Evolutionary conservation across 53 echinoderm and acorn worm genomes (phyloP).

Genomic region (Patiria pectinifera): DNA sequence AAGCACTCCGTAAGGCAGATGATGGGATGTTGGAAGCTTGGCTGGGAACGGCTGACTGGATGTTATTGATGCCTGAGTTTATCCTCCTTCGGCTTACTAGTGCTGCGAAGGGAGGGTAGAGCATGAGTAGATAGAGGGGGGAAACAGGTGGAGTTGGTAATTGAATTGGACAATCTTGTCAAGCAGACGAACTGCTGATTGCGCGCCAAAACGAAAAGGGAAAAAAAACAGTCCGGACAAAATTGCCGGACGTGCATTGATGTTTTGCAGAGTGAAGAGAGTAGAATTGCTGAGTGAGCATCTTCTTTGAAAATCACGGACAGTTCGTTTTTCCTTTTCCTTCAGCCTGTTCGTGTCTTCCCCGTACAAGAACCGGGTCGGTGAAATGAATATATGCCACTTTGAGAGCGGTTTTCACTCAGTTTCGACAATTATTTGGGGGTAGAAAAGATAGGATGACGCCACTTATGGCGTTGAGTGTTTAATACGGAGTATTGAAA

Average conservation of each 20-base stretch:
- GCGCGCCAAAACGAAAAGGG: background rate
- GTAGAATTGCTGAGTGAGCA: slow-evolving; percentile 15
- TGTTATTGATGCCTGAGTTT: slow-evolving; percentile 23
- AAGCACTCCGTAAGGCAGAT: background rate
- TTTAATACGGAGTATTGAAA: slow-evolving; percentile 2
- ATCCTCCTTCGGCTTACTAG: background rate
- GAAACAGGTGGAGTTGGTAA: slow-evolving; percentile 27
- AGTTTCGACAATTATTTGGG: slow-evolving; percentile 10
- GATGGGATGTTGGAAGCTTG: background rate
- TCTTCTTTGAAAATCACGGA: slow-evolving; percentile 28
- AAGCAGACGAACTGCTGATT: background rate
- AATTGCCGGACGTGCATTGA: background rate
- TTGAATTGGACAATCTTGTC: slow-evolving; percentile 30
- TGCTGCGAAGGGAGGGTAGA: background rate
- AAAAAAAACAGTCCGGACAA: background rate
- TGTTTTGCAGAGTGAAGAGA: slow-evolving; percentile 5
- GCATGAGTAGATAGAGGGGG: background rate
- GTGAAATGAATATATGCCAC: background rate
- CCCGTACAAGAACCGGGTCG: background rate
- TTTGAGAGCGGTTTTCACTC: slow-evolving; percentile 22
- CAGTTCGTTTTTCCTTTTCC: background rate
- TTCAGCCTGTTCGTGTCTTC: slow-evolving; percentile 11
- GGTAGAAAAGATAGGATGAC: background rate
- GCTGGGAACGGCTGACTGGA: background rate
- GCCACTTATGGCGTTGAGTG: slow-evolving; percentile 42